A percentile compares a stretch with the other conserved stretches of the same genome.
Evolutionary conservation across 2,113 vertebrate genomes (phyloP).

Genomic region (Chitala chitala): DNA sequence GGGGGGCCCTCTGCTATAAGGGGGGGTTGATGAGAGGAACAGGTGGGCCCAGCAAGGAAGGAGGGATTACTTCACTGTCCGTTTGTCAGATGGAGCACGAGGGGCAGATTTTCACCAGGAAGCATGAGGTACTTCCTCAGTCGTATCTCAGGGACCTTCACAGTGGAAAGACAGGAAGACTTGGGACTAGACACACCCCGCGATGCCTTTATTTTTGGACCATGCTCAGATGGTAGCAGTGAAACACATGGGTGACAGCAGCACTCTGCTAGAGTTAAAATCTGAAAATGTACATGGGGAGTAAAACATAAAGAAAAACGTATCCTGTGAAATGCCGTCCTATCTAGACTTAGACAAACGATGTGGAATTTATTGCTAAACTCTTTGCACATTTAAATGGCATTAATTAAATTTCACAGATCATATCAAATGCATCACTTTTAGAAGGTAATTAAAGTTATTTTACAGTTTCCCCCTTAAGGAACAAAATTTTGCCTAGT

Average conservation of each 20-base stretch:
- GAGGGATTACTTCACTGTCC: neutral
- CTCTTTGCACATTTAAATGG: neutral
- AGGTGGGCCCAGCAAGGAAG: neutral
- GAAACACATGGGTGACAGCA: too few species aligned
- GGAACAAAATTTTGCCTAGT: neutral
- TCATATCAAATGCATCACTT: neutral
- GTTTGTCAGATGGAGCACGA: neutral
- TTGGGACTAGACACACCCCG: neutral
- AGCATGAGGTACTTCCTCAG: neutral
- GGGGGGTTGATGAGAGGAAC: neutral
- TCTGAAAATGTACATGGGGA: too few species aligned
- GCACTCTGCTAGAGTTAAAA: neutral
- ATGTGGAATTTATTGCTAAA: neutral
- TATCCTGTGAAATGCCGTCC: neutral
- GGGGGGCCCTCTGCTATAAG: neutral
- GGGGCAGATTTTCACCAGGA: neutral
- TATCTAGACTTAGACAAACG: neutral
- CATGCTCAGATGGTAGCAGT: too few species aligned
- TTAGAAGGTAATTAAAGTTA: neutral
- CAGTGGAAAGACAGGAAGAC: neutral
- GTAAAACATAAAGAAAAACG: neutral
- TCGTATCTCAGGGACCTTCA: neutral
- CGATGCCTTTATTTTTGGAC: neutral
- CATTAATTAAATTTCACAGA: constrained; percentile 7
- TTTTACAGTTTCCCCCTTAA: neutral